Percentiles rank a stretch among this genome's conserved stretches.
Conservation (phyloP, 2,113 vertebrate species). For the Nestor notabilis region DNA sequence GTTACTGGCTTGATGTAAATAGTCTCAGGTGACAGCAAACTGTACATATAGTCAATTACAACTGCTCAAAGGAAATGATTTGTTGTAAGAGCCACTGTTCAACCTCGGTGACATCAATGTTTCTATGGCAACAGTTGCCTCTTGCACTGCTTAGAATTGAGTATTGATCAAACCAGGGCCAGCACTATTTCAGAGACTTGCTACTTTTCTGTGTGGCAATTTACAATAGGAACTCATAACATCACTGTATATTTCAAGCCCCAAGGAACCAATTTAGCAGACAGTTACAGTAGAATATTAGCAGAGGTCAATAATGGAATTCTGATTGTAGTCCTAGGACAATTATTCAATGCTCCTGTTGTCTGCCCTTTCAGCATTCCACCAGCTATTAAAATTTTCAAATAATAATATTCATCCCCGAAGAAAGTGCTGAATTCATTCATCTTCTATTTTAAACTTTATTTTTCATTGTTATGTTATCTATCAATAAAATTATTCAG, state of each 20-base stretch:
- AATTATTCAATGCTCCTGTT: conserved; percentile 90
- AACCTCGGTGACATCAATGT: conserved; percentile 96
- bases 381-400: conserved; percentile 74
- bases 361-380: conserved; percentile 88
- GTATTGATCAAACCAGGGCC: conserved; percentile 93
- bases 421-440: conserved; percentile 76
- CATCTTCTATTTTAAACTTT: conserved; percentile 81
- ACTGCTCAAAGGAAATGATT: conserved; percentile 98
- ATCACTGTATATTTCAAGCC: conserved; percentile 91
- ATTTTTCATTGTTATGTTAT: conserved; percentile 83
- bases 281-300: conserved; percentile 95
- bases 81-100: conserved; percentile 92
- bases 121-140: conserved; percentile 92
- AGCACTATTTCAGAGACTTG: conserved; percentile 86
- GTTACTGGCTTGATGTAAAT: conserved; percentile 90
- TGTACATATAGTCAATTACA: conserved; percentile 96
- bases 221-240: conserved; percentile 92
- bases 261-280: conserved; percentile 98
- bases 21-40: conserved; percentile 90
- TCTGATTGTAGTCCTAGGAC: conserved; percentile 92
- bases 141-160: conserved; percentile 96
- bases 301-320: conserved; percentile 98
- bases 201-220: conserved; percentile 89
- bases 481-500: conserved; percentile 83
- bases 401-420: conserved; percentile 78